Conservation (phyloP, 2,113 vertebrate species). For the Murina feae region DNA sequence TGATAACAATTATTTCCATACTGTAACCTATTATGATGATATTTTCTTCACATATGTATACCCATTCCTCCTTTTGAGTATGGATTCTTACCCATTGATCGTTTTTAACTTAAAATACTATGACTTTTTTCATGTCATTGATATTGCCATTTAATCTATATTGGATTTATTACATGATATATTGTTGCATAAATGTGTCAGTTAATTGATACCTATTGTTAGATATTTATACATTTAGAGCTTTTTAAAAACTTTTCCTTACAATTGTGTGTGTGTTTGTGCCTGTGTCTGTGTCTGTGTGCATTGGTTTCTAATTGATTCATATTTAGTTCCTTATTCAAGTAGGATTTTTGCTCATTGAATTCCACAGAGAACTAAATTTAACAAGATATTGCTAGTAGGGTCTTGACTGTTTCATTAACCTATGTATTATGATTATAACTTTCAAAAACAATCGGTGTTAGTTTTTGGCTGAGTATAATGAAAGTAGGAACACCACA, state of each 20-base stretch:
- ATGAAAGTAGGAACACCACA: not conserved
- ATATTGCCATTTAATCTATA: not conserved
- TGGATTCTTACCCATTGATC: not conserved
- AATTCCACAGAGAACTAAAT: not conserved
- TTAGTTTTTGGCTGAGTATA: not conserved
- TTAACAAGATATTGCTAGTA: not conserved
- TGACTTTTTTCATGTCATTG: not conserved
- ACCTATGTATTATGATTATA: not conserved
- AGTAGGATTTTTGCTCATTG: not conserved
- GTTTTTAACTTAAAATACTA: not conserved
- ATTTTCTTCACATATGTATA: not conserved
- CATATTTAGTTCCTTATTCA: not conserved
- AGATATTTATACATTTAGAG: not conserved
- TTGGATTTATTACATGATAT: not conserved
- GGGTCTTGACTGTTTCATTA: not conserved
- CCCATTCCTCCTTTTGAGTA: not conserved
- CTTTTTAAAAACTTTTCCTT: not conserved
- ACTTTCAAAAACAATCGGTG: not conserved
- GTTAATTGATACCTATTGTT: not conserved
- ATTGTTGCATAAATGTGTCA: not conserved
- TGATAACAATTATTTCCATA: not conserved
- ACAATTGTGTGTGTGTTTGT: not conserved
- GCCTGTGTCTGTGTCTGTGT: not conserved
- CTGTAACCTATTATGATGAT: not conserved
- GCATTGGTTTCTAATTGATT: not conserved